Conservation (phyloP, 2,888 invertebrate species). For the Drosophila parthenogenetica region DNA sequence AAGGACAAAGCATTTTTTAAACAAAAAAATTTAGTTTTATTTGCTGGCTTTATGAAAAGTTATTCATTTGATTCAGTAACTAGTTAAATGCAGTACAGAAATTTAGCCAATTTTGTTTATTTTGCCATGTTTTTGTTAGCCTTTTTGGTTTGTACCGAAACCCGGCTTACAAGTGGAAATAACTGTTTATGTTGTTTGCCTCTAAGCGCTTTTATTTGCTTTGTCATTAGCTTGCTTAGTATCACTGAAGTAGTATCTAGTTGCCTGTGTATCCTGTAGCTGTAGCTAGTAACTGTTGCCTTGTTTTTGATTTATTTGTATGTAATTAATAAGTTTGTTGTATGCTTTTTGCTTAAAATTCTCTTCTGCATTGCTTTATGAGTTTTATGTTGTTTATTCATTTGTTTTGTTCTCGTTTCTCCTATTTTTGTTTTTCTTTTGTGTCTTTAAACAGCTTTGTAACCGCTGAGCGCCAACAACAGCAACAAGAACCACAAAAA, state of each 20-base stretch:
- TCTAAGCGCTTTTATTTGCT: constrained; percentile 22
- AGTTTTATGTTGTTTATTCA: constrained; percentile 47
- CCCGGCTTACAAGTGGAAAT: constrained; percentile 34
- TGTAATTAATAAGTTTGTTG: constrained; percentile 8
- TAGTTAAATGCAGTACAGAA: neutral
- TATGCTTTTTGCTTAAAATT: constrained; percentile 31
- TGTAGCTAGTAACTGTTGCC: constrained; percentile 9
- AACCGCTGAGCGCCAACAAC: constrained; percentile 54
- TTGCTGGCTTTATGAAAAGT: no score
- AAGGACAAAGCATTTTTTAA: no score
- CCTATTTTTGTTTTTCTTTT: constrained; percentile 44
- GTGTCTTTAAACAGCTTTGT: constrained; percentile 70
- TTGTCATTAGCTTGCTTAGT: neutral
- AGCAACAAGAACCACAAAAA: neutral
- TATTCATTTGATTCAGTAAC: no score
- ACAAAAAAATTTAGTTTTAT: no score
- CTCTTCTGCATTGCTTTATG: constrained; percentile 32
- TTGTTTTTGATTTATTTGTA: constrained; percentile 23
- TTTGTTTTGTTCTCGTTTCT: constrained; percentile 50
- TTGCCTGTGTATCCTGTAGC: constrained; percentile 1
- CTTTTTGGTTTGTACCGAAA: neutral
- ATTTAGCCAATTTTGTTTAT: neutral
- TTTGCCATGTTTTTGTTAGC: constrained; percentile 5
- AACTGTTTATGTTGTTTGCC: constrained; percentile 37
- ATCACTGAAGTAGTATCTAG: constrained; percentile 1